Evolutionary conservation across 2,797 vertebrate genomes (phyloP).

Genomic region (Urocyon cinereoargenteus): DNA sequence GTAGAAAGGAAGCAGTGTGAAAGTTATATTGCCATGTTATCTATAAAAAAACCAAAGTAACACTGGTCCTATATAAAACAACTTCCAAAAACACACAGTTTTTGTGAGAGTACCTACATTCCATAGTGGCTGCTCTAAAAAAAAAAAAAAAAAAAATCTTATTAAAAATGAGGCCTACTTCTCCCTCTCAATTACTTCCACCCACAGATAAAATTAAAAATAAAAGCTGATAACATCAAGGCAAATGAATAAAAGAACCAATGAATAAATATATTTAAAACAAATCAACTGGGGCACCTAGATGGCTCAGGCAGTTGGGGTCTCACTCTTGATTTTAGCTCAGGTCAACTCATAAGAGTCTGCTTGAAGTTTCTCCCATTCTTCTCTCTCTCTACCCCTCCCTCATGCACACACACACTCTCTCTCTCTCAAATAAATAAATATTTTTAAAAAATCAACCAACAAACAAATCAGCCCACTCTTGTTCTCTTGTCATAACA

Average conservation of each 20-base stretch:
- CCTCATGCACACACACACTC: rapidly evolving
- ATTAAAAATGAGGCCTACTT: not conserved
- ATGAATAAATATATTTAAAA: conserved; percentile 42
- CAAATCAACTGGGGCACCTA: not conserved
- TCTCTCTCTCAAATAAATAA: not conserved
- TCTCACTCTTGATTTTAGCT: not conserved
- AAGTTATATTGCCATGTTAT: not conserved
- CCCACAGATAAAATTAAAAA: conserved; percentile 23
- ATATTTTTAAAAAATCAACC: conserved; percentile 43
- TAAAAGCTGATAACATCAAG: not conserved
- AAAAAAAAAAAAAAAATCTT: not conserved
- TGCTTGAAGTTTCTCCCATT: not conserved
- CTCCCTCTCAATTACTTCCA: not conserved
- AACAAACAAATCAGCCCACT: conserved; percentile 7
- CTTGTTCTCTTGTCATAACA: conserved; percentile 20
- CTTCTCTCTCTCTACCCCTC: not conserved
- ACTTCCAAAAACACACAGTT: not conserved
- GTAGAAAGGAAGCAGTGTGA: not conserved
- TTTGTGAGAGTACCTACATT: not conserved
- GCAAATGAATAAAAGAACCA: conserved; percentile 32
- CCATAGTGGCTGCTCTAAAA: not conserved
- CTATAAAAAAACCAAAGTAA: not conserved
- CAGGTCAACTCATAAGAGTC: not conserved
- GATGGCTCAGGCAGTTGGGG: not conserved
- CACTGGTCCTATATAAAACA: not conserved